Percentiles rank a stretch among this genome's conserved stretches.
Evolutionary conservation across 2,797 vertebrate genomes (phyloP).

Genomic region (Notamacropus eugenii): DNA sequence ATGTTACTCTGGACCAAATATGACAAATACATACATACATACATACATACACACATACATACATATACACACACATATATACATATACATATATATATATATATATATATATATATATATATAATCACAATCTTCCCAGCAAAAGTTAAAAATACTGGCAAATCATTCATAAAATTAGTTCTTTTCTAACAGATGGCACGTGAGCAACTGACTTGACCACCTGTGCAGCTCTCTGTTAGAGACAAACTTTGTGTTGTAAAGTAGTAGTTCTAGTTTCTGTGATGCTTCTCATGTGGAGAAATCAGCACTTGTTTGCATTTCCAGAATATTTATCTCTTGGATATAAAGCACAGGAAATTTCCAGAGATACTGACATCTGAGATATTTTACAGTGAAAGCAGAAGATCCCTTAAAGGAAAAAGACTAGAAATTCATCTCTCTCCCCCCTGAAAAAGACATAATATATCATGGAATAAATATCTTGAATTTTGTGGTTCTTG

Average conservation of each 20-base stretch:
- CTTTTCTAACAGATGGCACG: neutral
- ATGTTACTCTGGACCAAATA: neutral
- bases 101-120: too few species aligned
- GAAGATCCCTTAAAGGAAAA: neutral
- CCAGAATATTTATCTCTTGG: neutral
- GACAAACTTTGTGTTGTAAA: neutral
- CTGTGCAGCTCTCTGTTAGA: neutral
- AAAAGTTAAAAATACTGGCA: neutral
- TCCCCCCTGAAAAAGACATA: neutral
- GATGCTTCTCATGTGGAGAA: neutral
- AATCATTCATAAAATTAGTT: neutral
- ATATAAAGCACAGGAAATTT: neutral
- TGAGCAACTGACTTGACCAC: neutral
- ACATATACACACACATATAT: too few species aligned
- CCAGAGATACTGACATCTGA: neutral
- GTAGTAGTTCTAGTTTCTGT: neutral
- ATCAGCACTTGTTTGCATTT: neutral
- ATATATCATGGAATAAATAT: neutral
- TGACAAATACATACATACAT: neutral
- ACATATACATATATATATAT: too few species aligned
- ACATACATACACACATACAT: too few species aligned
- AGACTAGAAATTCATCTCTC: neutral
- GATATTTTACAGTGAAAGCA: neutral
- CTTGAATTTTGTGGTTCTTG: neutral
- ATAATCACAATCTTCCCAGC: neutral